These are phyloP conservation scores for Caenorhabditis wallacei DNA, from an alignment of 2,888 invertebrate species.

Conservation along the genomic window DNA sequence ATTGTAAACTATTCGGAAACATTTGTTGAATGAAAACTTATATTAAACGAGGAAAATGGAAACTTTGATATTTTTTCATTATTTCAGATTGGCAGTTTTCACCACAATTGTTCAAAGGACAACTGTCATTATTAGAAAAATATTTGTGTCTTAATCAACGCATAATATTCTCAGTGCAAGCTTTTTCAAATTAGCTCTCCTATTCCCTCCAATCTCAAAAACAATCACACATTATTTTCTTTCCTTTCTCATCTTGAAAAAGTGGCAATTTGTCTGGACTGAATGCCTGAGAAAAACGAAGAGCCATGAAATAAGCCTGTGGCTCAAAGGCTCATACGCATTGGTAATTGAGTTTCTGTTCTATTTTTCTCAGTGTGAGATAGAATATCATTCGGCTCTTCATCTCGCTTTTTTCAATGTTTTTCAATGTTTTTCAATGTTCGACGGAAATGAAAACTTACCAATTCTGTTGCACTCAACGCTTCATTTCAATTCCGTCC, in stretches of 20 bases:
- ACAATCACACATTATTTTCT: background rate
- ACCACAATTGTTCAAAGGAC: no score
- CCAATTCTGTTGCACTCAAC: background rate
- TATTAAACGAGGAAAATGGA: no score
- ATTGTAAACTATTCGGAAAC: no score
- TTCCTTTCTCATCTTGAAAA: background rate
- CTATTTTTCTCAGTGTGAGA: background rate
- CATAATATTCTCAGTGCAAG: no score
- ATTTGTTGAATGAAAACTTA: no score
- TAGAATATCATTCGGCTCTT: background rate
- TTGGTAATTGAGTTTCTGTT: constrained; percentile 58
- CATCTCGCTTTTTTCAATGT: background rate
- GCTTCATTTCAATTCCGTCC: no score
- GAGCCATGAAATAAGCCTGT: constrained; percentile 21
- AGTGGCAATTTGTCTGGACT: background rate
- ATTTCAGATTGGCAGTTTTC: no score
- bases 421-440: background rate
- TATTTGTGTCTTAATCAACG: no score
- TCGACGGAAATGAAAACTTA: background rate
- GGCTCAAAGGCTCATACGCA: constrained; percentile 45
- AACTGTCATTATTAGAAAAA: no score
- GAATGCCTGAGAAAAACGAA: constrained; percentile 5
- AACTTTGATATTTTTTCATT: no score
- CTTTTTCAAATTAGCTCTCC: background rate
- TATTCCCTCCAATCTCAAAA: background rate